phyloP scores from a whole-genome alignment of 1,140 invertebrate genomes.

The Neotoxoptera formosana region DNA sequence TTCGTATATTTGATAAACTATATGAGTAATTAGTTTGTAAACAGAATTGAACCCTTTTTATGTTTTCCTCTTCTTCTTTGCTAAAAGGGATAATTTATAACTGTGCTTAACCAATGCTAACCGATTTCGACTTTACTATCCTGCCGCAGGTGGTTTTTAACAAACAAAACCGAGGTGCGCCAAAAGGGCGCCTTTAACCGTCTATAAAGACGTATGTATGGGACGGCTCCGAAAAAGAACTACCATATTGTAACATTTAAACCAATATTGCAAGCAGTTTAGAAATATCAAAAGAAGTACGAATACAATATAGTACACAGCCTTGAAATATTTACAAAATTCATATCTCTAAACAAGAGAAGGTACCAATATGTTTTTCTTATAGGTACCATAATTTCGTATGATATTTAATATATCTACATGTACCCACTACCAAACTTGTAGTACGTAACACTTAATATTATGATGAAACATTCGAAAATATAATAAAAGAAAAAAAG shows the following conservation, averaged over 20 bases:
- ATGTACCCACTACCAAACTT: background rate
- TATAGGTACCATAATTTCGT: background rate
- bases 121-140: background rate
- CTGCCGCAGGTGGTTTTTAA: constrained; percentile 47
- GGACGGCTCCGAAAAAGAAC: background rate
- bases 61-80: background rate
- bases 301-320: too few species aligned
- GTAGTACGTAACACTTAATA: background rate
- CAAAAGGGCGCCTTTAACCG: background rate
- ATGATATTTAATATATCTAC: background rate
- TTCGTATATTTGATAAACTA: background rate
- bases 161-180: constrained; percentile 21
- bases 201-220: background rate
- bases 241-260: background rate
- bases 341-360: too few species aligned
- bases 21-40: constrained; percentile 25
- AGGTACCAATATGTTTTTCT: background rate
- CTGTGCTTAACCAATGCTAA: background rate
- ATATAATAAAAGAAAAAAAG: background rate
- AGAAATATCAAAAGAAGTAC: background rate
- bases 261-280: background rate
- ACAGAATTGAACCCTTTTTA: background rate
- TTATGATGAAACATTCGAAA: background rate
- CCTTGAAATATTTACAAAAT: too few species aligned
- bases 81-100: constrained; percentile 40